Conservation (phyloP, 2,888 invertebrate genomes). For the Heliconius ismenius region DNA sequence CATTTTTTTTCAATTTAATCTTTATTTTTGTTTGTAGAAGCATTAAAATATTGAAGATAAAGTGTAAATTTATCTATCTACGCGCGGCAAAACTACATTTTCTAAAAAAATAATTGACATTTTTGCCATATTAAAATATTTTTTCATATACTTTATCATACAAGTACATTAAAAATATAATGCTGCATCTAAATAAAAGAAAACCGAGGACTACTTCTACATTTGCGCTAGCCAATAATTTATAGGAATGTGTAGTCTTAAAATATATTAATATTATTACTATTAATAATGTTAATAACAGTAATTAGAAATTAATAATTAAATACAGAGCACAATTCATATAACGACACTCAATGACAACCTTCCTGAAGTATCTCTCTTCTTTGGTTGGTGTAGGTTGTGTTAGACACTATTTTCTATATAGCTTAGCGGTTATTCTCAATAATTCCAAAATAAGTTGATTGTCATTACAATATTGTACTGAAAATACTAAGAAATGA, state of each 20-base stretch:
- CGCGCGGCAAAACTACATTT: conserved; percentile 2
- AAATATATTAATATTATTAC: not conserved
- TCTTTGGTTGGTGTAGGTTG: too few species aligned
- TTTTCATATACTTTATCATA: not conserved
- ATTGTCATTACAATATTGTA: too few species aligned
- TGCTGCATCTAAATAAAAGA: not conserved
- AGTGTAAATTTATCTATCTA: conserved; percentile 26
- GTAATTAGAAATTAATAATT: not conserved
- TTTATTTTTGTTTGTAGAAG: not conserved
- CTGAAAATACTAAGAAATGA: too few species aligned
- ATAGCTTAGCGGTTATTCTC: too few species aligned
- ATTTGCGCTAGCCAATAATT: conserved; percentile 1
- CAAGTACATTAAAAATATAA: conserved; percentile 9
- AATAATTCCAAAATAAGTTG: too few species aligned
- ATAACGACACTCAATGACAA: too few species aligned
- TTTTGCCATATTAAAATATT: not conserved
- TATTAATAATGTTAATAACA: not conserved
- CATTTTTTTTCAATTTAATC: not conserved
- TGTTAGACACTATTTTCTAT: too few species aligned
- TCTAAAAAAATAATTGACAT: conserved; percentile 29
- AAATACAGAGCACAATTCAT: too few species aligned
- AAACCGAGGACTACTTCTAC: not conserved
- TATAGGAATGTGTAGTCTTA: not conserved
- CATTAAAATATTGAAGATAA: conserved; percentile 9
- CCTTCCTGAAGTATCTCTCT: too few species aligned